These are phyloP conservation scores for Ophioninae sp. DNA, from an alignment of 2,888 invertebrate genomes.

Conservation along the genomic window DNA sequence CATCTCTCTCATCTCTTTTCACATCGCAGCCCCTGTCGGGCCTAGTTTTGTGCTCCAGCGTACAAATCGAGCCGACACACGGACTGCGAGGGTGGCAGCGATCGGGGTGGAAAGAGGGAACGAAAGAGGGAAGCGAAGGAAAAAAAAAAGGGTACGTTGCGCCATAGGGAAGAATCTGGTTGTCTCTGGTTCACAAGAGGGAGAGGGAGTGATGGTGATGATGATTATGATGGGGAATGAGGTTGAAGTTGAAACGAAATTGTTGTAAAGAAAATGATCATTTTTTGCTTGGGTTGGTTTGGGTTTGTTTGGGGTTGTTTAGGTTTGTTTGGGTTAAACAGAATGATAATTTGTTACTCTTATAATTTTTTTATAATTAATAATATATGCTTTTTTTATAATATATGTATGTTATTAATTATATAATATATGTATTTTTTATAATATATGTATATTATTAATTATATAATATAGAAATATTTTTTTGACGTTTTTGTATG, in stretches of 20 bases:
- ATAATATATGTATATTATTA: too few relatives aligned
- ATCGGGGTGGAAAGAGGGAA: constrained; percentile 15
- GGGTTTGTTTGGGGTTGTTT: too few relatives aligned
- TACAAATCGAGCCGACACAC: constrained; percentile 46
- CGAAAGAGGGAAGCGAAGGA: constrained; percentile 18
- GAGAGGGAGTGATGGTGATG: not conserved
- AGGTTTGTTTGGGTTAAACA: too few relatives aligned
- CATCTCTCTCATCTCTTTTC: constrained; percentile 21
- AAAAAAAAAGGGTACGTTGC: constrained; percentile 38
- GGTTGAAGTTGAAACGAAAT: not conserved
- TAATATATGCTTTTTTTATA: too few relatives aligned
- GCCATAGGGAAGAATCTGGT: constrained; percentile 33
- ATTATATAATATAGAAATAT: too few relatives aligned
- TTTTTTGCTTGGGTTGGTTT: too few relatives aligned
- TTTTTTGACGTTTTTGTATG: too few relatives aligned
- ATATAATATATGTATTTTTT: too few relatives aligned
- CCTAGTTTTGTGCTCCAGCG: constrained; percentile 63
- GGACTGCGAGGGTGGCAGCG: not conserved
- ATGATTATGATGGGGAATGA: not conserved
- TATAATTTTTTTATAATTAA: too few relatives aligned
- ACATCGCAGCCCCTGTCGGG: constrained; percentile 29
- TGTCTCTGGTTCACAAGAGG: constrained; percentile 25
- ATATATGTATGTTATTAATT: too few relatives aligned
- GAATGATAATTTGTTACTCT: too few relatives aligned
- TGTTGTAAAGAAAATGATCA: too few relatives aligned